Evolutionary conservation across 2,113 vertebrate species (phyloP).

Genomic region (Bubalus kerabau): DNA sequence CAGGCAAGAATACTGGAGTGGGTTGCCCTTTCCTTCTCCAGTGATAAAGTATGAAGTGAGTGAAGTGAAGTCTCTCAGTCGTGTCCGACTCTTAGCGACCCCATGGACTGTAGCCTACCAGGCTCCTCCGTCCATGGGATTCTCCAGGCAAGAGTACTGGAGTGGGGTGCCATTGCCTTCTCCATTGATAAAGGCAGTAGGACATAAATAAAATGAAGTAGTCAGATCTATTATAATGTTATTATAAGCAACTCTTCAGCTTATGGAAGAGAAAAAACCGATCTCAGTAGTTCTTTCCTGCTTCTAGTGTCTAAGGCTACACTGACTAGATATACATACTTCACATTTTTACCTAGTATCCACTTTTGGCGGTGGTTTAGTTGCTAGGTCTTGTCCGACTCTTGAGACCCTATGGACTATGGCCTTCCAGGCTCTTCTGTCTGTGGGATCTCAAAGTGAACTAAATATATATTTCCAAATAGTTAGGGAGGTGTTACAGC

Average conservation of each 20-base stretch:
- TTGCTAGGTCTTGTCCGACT: not conserved
- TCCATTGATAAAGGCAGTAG: not conserved
- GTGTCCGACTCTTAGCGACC: too few relatives aligned
- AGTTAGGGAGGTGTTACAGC: not conserved
- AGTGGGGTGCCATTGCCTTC: not conserved
- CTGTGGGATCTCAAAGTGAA: not conserved
- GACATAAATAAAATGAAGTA: not conserved
- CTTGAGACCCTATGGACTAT: not conserved
- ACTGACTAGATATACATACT: not conserved
- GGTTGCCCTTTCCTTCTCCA: not conserved
- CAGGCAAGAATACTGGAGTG: not conserved
- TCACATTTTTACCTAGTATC: not conserved
- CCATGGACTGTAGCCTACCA: not conserved
- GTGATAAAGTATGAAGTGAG: not conserved
- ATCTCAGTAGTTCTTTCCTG: not conserved
- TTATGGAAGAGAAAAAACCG: not conserved
- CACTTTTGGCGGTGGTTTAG: not conserved
- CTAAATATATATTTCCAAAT: not conserved
- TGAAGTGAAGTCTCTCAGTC: too few relatives aligned
- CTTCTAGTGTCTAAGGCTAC: not conserved
- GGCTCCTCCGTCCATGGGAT: not conserved
- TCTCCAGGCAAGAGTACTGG: not conserved
- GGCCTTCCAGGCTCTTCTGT: not conserved
- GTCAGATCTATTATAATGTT: not conserved
- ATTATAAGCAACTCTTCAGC: not conserved